phyloP scores from a whole-genome alignment of 2,797 vertebrate species.

The Sebastes goodei region DNA sequence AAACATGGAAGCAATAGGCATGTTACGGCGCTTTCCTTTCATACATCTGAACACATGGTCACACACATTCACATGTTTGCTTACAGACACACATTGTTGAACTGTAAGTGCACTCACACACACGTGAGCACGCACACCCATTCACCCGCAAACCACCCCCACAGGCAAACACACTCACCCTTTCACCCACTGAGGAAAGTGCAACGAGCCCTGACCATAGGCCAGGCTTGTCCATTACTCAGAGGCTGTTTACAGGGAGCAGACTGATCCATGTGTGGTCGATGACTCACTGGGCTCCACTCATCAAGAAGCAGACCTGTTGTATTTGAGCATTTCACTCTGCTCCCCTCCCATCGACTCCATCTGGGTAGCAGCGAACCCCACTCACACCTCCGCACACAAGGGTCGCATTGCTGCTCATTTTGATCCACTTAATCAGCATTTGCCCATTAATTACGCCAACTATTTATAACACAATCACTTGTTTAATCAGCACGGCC shows the following conservation, averaged over 20 bases:
- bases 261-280: constrained; percentile 54
- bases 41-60: constrained; percentile 10
- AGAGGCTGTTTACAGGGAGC: constrained; percentile 62
- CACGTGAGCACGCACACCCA: not conserved
- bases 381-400: not conserved
- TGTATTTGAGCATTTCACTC: constrained; percentile 45
- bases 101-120: constrained; percentile 20
- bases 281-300: constrained; percentile 65
- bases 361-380: not conserved
- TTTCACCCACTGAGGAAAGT: constrained; percentile 38
- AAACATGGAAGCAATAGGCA: constrained; percentile 33
- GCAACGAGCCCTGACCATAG: constrained; percentile 44
- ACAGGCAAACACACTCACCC: not conserved
- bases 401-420: constrained; percentile 13
- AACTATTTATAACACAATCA: constrained; percentile 45
- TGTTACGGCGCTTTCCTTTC: constrained; percentile 21
- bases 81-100: not conserved
- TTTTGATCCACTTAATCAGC: constrained; percentile 59
- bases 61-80: constrained; percentile 1
- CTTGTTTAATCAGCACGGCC: constrained; percentile 54
- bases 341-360: constrained; percentile 11
- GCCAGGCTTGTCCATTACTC: constrained; percentile 57
- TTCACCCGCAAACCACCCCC: constrained; percentile 3
- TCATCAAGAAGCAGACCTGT: constrained; percentile 62
- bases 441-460: constrained; percentile 53